Base-by-base conservation (phyloP, 2,888 invertebrate species). In the Octodonta nipae region DNA sequence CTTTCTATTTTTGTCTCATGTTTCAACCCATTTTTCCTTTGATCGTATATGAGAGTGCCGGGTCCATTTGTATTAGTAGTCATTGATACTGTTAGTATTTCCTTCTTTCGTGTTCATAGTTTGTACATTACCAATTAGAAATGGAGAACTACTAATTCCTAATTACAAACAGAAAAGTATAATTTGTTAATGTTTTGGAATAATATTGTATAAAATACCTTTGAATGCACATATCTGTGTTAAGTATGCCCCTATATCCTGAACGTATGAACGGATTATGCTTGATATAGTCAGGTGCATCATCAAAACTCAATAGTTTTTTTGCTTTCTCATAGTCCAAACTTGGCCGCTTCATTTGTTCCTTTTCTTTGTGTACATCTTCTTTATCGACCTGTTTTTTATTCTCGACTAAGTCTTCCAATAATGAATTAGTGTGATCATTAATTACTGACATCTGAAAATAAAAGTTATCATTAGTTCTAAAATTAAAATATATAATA, bases 201-300 rank as follows among this genome's bases (percentile, higher is more conserved):
- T n/a, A n/a, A n/a, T n/a, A n/a, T n/a, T n/a, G n/a, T n/a, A 20
- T 10, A 35, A 38, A 40, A 52, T 58, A 87, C 87, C 87, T 92
- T 67, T 86, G 85, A 58, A 88, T 65, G 55, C 89, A 89, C 47
- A 87, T 65, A 56, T 73, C 75, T n/a, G 82, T 80, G 4, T 81
- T 78, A 32, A 91, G 67, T 44, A 79, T 73, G 49, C 82, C 81
- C 51, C 91, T 71, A 58, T 92, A 92, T 7, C 92, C 92, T 44
- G 75, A 71, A 38, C 76, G 69, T 44, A 92, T 88, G 55, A 69
- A 91, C 3, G 82, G 83, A 63, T 92, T 92, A 51, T 84, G 84
- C 58, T 83, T 78, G 35, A 91, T 67, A 61, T 85, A 86, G 35
- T 70, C 71, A 3, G 91, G 88, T 28, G 89, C 86, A 41, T 70